A percentile compares a stretch with the other conserved stretches of the same genome.
Evolutionary conservation across 2,113 vertebrate genomes (phyloP).

Genomic region (Egretta garzetta): DNA sequence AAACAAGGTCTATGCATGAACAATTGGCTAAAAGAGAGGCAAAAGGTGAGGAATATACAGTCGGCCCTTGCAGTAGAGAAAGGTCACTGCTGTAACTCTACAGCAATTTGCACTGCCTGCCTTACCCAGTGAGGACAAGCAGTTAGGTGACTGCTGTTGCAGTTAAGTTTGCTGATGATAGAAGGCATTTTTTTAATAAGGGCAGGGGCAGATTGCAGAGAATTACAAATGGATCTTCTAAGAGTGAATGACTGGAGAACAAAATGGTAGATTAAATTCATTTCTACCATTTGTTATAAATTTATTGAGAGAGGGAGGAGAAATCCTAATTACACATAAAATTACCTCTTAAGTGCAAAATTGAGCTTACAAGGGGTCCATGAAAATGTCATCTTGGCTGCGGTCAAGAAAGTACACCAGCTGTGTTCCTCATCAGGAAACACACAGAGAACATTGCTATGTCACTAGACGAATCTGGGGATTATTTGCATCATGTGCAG

Average conservation of each 20-base stretch:
- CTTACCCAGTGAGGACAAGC: background rate
- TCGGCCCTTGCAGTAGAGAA: background rate
- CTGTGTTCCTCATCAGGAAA: background rate
- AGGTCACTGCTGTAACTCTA: background rate
- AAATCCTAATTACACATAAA: background rate
- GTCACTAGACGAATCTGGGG: background rate
- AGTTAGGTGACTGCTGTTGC: fast-evolving
- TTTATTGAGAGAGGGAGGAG: background rate
- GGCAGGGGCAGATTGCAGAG: background rate
- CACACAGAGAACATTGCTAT: background rate
- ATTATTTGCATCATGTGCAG: background rate
- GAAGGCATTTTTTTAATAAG: background rate
- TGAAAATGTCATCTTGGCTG: background rate
- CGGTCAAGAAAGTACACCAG: background rate
- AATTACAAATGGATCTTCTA: background rate
- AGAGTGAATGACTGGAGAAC: background rate
- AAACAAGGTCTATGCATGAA: background rate
- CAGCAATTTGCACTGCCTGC: background rate
- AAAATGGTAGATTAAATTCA: background rate
- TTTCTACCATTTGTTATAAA: background rate
- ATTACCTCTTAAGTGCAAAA: background rate
- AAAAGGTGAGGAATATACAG: background rate
- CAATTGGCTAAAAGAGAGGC: background rate
- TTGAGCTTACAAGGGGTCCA: background rate
- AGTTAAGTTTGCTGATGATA: background rate